These are phyloP conservation scores for Anthonomus grandis DNA, from an alignment of 1,140 invertebrate genomes.

Conservation along the genomic window DNA sequence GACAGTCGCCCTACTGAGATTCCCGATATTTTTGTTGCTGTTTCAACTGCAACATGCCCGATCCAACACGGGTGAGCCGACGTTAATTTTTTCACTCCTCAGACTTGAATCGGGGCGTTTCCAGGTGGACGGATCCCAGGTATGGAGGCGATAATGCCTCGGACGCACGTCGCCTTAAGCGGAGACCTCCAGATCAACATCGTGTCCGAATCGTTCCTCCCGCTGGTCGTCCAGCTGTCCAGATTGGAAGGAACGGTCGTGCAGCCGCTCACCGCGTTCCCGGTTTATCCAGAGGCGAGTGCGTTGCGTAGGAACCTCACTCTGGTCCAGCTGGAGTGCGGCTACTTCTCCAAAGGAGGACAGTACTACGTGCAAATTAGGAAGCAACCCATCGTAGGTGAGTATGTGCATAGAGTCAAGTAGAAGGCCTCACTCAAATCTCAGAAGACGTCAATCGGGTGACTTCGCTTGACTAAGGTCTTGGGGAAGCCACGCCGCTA, in stretches of 20 bases:
- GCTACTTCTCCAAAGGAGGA: conserved; percentile 65
- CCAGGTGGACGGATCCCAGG: conserved; percentile 45
- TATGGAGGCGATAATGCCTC: conserved; percentile 53
- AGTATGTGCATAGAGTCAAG: conserved; percentile 5
- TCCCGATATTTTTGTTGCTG: conserved; percentile 33
- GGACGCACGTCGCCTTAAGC: conserved; percentile 62
- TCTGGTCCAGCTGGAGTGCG: conserved; percentile 62
- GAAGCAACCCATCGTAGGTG: conserved; percentile 46
- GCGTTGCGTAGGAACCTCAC: conserved; percentile 40
- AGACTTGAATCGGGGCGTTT: conserved; percentile 13
- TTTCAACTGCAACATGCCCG: conserved; percentile 24
- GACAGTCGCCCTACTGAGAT: conserved; percentile 23
- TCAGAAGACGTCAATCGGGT: too few relatives aligned
- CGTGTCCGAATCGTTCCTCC: conserved; percentile 45
- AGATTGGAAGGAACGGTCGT: conserved; percentile 42
- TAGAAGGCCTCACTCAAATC: too few relatives aligned
- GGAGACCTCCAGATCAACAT: conserved; percentile 62
- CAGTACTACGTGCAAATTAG: conserved; percentile 51
- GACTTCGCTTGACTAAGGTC: too few relatives aligned
- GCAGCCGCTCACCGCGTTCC: conserved; percentile 45
- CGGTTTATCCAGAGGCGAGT: conserved; percentile 43
- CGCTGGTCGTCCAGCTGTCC: conserved; percentile 49
- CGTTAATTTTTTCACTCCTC: not conserved
- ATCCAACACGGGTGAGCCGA: conserved; percentile 23
- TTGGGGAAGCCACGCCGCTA: too few relatives aligned